Evolutionary conservation across 2,113 vertebrate genomes (phyloP).

Genomic region (Lophochroa leadbeateri): DNA sequence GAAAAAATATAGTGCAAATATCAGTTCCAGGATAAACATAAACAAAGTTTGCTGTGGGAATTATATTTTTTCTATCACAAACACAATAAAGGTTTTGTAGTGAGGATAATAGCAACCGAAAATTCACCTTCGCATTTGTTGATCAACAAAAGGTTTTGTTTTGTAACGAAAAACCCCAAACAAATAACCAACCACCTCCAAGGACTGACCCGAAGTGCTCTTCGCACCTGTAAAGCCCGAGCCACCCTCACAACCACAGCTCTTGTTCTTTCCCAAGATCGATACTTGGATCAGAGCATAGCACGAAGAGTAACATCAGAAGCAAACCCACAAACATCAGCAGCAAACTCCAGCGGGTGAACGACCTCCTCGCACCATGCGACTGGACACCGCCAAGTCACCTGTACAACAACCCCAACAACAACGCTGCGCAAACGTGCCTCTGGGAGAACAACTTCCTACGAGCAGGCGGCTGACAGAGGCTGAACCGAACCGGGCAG

Average conservation of each 20-base stretch:
- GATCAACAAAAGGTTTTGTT: background rate
- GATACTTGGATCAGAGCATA: rapidly evolving
- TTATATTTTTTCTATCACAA: background rate
- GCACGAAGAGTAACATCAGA: rapidly evolving
- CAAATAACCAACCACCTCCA: background rate
- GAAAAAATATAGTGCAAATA: background rate
- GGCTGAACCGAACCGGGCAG: background rate
- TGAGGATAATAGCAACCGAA: rapidly evolving
- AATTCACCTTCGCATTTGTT: background rate
- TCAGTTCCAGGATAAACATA: background rate
- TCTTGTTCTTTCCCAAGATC: background rate
- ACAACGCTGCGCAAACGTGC: background rate
- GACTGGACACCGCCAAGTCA: rapidly evolving
- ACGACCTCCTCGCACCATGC: background rate
- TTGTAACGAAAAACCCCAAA: background rate
- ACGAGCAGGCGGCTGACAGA: background rate
- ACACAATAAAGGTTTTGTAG: background rate
- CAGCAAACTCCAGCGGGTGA: background rate
- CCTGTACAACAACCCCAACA: background rate
- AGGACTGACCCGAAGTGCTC: rapidly evolving
- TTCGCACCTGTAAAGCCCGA: background rate
- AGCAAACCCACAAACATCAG: background rate
- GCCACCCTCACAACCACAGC: too few relatives aligned
- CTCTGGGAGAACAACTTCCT: background rate
- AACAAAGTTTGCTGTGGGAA: background rate